Evolutionary conservation across 2,797 vertebrate genomes (phyloP).

Genomic region (Ispidina picta): DNA sequence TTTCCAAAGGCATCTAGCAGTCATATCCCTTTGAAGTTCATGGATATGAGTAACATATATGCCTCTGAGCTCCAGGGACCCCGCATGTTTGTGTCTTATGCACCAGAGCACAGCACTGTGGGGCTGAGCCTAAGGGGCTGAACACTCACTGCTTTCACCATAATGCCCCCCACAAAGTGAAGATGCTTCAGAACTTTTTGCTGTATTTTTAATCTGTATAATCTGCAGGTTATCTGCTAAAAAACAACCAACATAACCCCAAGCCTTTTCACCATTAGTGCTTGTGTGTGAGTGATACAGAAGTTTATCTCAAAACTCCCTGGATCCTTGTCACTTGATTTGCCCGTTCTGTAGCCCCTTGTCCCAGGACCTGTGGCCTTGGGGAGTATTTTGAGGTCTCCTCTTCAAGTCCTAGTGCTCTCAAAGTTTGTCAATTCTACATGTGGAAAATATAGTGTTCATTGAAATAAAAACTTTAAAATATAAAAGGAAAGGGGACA

Average conservation of each 20-base stretch:
- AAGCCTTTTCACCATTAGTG: neutral
- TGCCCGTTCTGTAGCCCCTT: neutral
- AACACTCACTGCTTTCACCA: neutral
- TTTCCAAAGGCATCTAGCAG: neutral
- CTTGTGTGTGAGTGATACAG: neutral
- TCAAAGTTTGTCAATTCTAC: neutral
- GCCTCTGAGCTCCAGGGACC: neutral
- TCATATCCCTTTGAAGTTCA: neutral
- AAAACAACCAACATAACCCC: neutral
- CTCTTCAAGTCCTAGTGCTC: neutral
- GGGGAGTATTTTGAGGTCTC: neutral
- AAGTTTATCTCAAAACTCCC: neutral
- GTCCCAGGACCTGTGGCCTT: neutral
- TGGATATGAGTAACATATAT: neutral
- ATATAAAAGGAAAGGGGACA: neutral
- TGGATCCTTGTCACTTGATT: neutral
- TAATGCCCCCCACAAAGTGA: neutral
- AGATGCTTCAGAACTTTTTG: neutral
- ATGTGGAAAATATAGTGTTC: neutral
- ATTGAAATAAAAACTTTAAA: neutral
- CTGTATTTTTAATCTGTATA: neutral
- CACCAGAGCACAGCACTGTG: neutral
- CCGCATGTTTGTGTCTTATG: neutral
- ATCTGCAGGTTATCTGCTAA: neutral
- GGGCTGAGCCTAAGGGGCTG: neutral